Conservation (phyloP, 2,888 invertebrate species). For the Ctena decussata region DNA sequence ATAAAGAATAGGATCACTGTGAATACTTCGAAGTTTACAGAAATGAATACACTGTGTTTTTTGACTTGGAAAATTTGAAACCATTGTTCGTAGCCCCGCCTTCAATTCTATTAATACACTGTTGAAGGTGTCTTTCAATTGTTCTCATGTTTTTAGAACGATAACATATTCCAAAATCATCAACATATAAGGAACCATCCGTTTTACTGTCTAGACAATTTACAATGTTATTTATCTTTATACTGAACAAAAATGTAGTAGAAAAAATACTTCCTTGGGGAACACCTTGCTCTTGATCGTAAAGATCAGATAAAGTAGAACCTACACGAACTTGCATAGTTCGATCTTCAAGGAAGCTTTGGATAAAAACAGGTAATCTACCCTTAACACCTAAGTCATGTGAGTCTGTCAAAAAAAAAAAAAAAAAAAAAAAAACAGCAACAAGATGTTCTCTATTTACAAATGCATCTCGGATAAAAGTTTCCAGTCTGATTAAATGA, state of each 20-base stretch:
- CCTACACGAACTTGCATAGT: constrained; percentile 26
- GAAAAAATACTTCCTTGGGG: constrained; percentile 26
- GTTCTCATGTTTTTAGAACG: constrained; percentile 26
- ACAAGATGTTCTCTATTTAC: no score
- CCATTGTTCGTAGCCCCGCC: constrained; percentile 42
- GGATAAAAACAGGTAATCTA: constrained; percentile 9
- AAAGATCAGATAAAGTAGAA: constrained; percentile 11
- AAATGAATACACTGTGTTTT: constrained; percentile 55
- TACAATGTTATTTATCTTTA: constrained; percentile 2
- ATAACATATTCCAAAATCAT: constrained; percentile 8
- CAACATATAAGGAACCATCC: constrained; percentile 33
- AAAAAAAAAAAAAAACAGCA: no score
- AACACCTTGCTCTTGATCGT: constrained; percentile 30
- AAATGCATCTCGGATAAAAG: no score
- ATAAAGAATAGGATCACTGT: constrained; percentile 29
- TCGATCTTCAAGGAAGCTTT: constrained; percentile 23
- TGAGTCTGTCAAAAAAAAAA: background rate
- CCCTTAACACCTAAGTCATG: background rate
- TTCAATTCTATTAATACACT: constrained; percentile 14
- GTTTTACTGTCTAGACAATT: background rate
- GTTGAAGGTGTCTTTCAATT: constrained; percentile 36
- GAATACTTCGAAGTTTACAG: constrained; percentile 24
- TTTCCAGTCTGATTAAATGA: no score
- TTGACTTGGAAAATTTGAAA: constrained; percentile 54
- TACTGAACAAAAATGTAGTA: constrained; percentile 16